phyloP scores from a whole-genome alignment of 1,140 invertebrate genomes.

The Conus ventricosus region DNA sequence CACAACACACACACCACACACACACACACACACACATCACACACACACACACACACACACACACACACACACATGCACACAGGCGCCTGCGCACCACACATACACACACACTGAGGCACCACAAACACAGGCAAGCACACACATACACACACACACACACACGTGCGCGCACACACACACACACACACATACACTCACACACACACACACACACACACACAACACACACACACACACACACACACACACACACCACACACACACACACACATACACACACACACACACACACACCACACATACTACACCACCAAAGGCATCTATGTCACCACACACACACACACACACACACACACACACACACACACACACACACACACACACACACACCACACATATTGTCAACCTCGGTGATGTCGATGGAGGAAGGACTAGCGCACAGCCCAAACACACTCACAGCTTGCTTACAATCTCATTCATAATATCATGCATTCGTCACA shows the following conservation, averaged over 20 bases:
- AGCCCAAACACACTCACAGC: too few relatives aligned
- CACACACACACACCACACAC: not conserved
- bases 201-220: constrained; percentile 2
- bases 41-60: constrained; percentile 1
- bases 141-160: not conserved
- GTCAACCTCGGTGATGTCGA: too few relatives aligned
- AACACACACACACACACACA: not conserved
- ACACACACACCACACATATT: too few relatives aligned
- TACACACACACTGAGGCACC: too few relatives aligned
- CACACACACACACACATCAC: not conserved
- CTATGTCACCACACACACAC: not conserved
- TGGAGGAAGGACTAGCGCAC: too few relatives aligned
- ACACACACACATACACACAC: constrained; percentile 22
- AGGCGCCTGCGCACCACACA: too few relatives aligned
- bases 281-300: constrained; percentile 10
- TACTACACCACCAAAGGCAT: not conserved
- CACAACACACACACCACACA: not conserved
- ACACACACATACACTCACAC: not conserved
- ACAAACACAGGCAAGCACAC: not conserved
- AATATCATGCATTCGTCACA: too few relatives aligned
- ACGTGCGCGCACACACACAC: not conserved
- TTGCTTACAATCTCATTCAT: too few relatives aligned
- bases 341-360: not conserved
- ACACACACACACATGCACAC: not conserved
- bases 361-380: constrained; percentile 18